Evolutionary conservation across 2,888 invertebrate genomes (phyloP).

Genomic region (Latheticus oryzae): DNA sequence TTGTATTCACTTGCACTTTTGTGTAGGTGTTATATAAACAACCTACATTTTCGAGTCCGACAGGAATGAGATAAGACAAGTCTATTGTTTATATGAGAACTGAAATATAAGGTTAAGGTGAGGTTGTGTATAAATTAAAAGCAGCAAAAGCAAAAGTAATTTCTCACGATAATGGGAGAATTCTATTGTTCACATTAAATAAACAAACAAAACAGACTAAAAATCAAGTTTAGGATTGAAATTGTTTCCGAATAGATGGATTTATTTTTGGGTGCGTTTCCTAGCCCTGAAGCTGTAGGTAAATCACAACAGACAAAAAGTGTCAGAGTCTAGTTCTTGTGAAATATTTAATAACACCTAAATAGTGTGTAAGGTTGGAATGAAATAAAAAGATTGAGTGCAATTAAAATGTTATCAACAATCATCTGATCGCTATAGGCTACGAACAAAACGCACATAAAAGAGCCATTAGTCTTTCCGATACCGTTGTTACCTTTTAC

Average conservation of each 20-base stretch:
- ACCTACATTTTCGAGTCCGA: slow-evolving; percentile 49
- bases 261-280: slow-evolving; percentile 1
- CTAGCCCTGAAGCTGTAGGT: slow-evolving; percentile 10
- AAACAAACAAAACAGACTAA: slow-evolving; percentile 54
- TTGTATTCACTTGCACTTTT: slow-evolving; percentile 33
- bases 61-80: slow-evolving; percentile 50
- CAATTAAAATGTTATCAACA: slow-evolving; percentile 39
- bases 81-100: slow-evolving; percentile 60
- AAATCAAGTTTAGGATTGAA: slow-evolving; percentile 58
- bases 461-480: slow-evolving; percentile 43
- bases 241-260: slow-evolving; percentile 42
- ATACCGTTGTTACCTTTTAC: slow-evolving; percentile 49
- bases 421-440: slow-evolving; percentile 32
- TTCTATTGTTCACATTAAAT: slow-evolving; percentile 47
- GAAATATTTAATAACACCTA: slow-evolving; percentile 31
- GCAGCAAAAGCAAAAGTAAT: slow-evolving; percentile 46
- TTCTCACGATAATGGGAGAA: slow-evolving; percentile 43
- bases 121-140: slow-evolving; percentile 48
- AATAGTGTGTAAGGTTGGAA: slow-evolving; percentile 25
- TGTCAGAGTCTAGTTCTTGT: slow-evolving; percentile 6
- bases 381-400: slow-evolving; percentile 26
- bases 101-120: slow-evolving; percentile 63
- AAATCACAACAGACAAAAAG: slow-evolving; percentile 19
- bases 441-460: slow-evolving; percentile 36
- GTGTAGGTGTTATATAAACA: slow-evolving; percentile 50